Percentiles rank a stretch among this genome's conserved stretches.
phyloP scores from a whole-genome alignment of 2,888 invertebrate genomes.

The Apotomis capreana region DNA sequence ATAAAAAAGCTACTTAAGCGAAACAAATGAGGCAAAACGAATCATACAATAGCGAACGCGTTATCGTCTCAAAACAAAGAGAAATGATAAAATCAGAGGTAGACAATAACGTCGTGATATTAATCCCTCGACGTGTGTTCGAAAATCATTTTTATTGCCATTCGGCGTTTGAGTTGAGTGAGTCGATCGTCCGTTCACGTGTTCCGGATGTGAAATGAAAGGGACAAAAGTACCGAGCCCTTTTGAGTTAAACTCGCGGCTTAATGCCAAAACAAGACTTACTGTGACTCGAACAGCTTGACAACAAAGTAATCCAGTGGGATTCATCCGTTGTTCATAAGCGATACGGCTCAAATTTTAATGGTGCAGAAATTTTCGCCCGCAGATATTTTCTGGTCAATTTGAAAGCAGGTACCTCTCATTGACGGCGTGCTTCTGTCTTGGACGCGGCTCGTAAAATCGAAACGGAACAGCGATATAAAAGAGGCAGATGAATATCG shows the following conservation, averaged over 20 bases:
- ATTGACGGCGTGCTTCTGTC: constrained; percentile 64
- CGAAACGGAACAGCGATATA: constrained; percentile 74
- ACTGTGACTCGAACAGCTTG: constrained; percentile 57
- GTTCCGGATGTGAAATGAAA: constrained; percentile 76
- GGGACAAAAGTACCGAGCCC: constrained; percentile 64
- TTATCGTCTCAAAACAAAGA: constrained; percentile 42
- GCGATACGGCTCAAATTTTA: constrained; percentile 54
- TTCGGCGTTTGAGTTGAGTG: constrained; percentile 49
- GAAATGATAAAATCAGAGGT: constrained; percentile 44
- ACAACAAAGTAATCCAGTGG: not conserved
- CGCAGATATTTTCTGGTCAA: constrained; percentile 47
- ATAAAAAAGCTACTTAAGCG: constrained; percentile 27
- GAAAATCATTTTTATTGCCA: constrained; percentile 60
- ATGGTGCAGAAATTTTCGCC: constrained; percentile 46
- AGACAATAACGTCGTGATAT: constrained; percentile 50
- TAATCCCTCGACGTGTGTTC: constrained; percentile 45
- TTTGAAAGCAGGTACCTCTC: constrained; percentile 56
- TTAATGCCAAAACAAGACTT: constrained; percentile 72
- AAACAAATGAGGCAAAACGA: constrained; percentile 40
- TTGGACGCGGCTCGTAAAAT: constrained; percentile 74
- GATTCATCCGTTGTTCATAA: constrained; percentile 28
- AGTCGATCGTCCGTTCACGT: constrained; percentile 63
- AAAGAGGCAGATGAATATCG: constrained; percentile 77
- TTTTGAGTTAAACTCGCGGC: constrained; percentile 68
- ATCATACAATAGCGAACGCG: constrained; percentile 40